Percentiles rank a stretch among this genome's conserved stretches.
These are phyloP conservation scores for Macrostomum lignano DNA, from an alignment of 1,140 invertebrate species.

Conservation along the genomic window DNA sequence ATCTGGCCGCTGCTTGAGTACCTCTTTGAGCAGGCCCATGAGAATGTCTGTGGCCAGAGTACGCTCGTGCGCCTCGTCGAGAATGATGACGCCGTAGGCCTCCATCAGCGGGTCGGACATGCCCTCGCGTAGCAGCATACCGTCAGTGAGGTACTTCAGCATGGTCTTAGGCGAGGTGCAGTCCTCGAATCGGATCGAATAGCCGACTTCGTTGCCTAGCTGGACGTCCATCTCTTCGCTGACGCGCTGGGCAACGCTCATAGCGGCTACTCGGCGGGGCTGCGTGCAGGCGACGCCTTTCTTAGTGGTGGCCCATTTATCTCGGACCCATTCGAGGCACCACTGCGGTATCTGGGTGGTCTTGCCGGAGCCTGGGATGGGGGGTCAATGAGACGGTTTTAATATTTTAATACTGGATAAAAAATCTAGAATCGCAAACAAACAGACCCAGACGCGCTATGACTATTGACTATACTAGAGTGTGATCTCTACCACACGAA, in stretches of 20 bases:
- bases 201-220: slow-evolving; percentile 87
- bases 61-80: slow-evolving; percentile 95
- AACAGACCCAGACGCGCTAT: too few species aligned
- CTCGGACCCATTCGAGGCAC: slow-evolving; percentile 58
- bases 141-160: slow-evolving; percentile 72
- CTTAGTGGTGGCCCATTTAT: slow-evolving; percentile 33
- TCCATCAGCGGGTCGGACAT: slow-evolving; percentile 96
- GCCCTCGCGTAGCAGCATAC: slow-evolving; percentile 92
- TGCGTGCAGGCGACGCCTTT: slow-evolving; percentile 78
- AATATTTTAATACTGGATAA: too few species aligned
- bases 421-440: too few species aligned
- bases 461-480: too few species aligned
- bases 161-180: slow-evolving; percentile 77
- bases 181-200: slow-evolving; percentile 96
- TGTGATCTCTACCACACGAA: too few species aligned
- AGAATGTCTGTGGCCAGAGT: slow-evolving; percentile 91
- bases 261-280: slow-evolving; percentile 80
- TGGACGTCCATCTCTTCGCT: slow-evolving; percentile 96
- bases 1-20: slow-evolving; percentile 65
- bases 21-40: slow-evolving; percentile 89
- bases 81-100: slow-evolving; percentile 62
- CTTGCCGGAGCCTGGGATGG: slow-evolving; percentile 77
- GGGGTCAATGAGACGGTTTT: too few species aligned
- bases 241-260: slow-evolving; percentile 87
- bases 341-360: slow-evolving; percentile 54